Evolutionary conservation across 2,888 invertebrate species (phyloP).

Genomic region (Pterostichus madidus): DNA sequence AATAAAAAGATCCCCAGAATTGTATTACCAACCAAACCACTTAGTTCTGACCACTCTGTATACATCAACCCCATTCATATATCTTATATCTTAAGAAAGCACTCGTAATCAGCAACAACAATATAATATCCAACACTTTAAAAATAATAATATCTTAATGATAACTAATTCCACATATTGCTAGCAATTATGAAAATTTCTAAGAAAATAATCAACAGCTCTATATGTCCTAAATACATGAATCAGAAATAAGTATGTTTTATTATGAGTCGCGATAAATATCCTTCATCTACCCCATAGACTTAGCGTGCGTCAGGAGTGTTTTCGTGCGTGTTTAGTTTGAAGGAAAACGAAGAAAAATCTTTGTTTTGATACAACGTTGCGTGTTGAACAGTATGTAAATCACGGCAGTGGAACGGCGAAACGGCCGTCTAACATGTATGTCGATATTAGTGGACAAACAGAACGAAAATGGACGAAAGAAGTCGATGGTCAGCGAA

Average conservation of each 20-base stretch:
- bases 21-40: too few species aligned
- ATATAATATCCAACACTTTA: background rate
- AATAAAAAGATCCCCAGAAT: too few species aligned
- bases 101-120: too few species aligned
- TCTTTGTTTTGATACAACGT: slow-evolving; percentile 11
- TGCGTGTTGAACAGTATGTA: slow-evolving; percentile 14
- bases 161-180: background rate
- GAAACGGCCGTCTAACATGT: background rate
- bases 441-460: background rate
- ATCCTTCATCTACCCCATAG: slow-evolving; percentile 5
- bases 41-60: too few species aligned
- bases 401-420: background rate
- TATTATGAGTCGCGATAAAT: slow-evolving; percentile 17
- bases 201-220: background rate
- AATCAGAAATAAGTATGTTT: background rate
- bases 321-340: too few species aligned
- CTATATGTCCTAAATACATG: slow-evolving; percentile 45
- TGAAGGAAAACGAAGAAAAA: background rate
- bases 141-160: slow-evolving; percentile 34
- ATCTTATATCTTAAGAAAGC: too few species aligned
- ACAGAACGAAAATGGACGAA: too few species aligned
- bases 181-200: background rate
- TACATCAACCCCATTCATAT: too few species aligned
- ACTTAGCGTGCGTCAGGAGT: slow-evolving; percentile 15
- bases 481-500: too few species aligned